A percentile compares a stretch with the other conserved stretches of the same genome.
These are phyloP conservation scores for Brachionichthys hirsutus DNA, from an alignment of 2,113 vertebrate genomes.

Conservation along the genomic window DNA sequence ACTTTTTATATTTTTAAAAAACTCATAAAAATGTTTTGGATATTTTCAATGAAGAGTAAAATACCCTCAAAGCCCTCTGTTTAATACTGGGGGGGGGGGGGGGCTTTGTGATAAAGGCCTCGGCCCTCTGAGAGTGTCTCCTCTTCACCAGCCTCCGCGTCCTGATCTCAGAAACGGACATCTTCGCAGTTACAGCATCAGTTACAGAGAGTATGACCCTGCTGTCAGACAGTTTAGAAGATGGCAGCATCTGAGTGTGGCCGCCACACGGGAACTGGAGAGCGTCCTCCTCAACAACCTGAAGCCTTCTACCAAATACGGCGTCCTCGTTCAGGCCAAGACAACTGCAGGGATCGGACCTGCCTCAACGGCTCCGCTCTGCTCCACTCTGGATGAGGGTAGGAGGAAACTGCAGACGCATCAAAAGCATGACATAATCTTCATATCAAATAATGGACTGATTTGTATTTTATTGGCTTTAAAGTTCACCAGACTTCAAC, in stretches of 20 bases:
- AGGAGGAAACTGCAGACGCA: neutral
- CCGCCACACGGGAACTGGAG: slow-evolving; percentile 23
- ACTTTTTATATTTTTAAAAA: neutral
- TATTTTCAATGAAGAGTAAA: too few species aligned
- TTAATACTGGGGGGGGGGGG: too few species aligned
- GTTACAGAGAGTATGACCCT: slow-evolving; percentile 55
- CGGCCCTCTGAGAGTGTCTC: too few species aligned
- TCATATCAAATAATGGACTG: neutral
- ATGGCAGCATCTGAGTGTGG: slow-evolving; percentile 40
- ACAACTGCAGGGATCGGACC: slow-evolving; percentile 59
- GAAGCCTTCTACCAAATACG: slow-evolving; percentile 56
- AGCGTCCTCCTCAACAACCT: slow-evolving; percentile 43
- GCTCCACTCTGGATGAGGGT: slow-evolving; percentile 65
- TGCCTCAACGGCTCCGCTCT: slow-evolving; percentile 30
- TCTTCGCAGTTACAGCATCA: slow-evolving; percentile 56
- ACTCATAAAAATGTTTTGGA: neutral
- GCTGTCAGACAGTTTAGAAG: neutral
- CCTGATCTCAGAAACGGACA: slow-evolving; percentile 55
- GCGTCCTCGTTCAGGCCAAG: slow-evolving; percentile 43
- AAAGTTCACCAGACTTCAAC: slow-evolving; percentile 37
- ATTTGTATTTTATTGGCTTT: slow-evolving; percentile 11
- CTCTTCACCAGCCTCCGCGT: slow-evolving; percentile 50
- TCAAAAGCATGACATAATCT: neutral
- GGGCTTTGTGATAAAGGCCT: too few species aligned
- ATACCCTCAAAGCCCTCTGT: too few species aligned